Percentiles rank a stretch among this genome's conserved stretches.
Evolutionary conservation across 2,797 vertebrate genomes (phyloP).

Genomic region (Echiichthys vipera): DNA sequence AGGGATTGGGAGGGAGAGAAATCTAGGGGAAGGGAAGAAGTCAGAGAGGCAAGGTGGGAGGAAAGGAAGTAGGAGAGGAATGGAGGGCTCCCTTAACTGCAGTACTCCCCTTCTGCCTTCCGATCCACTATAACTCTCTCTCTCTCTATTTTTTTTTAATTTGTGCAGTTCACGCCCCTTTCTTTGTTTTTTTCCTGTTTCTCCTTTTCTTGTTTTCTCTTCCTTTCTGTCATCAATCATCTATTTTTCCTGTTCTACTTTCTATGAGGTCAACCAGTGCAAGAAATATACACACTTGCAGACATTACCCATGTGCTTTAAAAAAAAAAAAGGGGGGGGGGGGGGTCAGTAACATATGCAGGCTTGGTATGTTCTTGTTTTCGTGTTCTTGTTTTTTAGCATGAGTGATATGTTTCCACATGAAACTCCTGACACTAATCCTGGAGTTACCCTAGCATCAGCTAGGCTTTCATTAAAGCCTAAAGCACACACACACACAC

Average conservation of each 20-base stretch:
- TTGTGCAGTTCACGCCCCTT: neutral
- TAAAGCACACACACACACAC: conserved; percentile 16
- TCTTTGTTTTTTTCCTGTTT: conserved; percentile 8
- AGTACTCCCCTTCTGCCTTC: conserved; percentile 27
- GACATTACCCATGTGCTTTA: conserved; percentile 13
- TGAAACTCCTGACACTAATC: conserved; percentile 71
- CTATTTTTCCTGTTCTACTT: neutral
- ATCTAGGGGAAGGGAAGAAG: conserved; percentile 44
- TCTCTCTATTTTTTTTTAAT: neutral
- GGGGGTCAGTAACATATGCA: neutral
- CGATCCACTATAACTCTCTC: neutral
- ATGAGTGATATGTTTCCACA: conserved; percentile 58
- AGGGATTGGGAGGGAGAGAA: conserved; percentile 63
- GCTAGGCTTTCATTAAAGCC: conserved; percentile 52
- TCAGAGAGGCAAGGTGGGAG: conserved; percentile 33
- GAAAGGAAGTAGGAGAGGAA: conserved; percentile 25
- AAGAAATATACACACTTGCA: neutral
- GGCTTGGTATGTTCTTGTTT: conserved; percentile 39
- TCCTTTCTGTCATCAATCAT: neutral
- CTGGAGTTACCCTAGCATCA: conserved; percentile 67
- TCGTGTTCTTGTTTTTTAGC: no score
- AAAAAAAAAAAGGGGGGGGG: no score
- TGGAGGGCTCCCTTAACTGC: conserved; percentile 16
- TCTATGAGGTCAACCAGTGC: neutral
- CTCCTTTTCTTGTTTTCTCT: neutral